Percentiles rank a stretch among this genome's conserved stretches.
Evolutionary conservation across 2,888 invertebrate species (phyloP).

Genomic region (Pseudoips prasinana): DNA sequence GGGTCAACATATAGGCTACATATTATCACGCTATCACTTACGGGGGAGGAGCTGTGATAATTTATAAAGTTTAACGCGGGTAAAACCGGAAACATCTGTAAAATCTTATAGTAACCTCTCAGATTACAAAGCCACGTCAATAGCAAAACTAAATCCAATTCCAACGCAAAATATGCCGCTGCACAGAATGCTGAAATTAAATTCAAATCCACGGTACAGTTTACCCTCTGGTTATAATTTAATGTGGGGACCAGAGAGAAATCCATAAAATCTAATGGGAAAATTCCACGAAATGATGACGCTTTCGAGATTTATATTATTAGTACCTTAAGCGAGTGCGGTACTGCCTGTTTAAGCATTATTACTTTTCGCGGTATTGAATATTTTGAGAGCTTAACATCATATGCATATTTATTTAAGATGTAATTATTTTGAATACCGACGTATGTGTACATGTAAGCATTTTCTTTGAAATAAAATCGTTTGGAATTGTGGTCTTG

Average conservation of each 20-base stretch:
- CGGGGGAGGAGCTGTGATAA: no score
- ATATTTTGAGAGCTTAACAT: constrained; percentile 19
- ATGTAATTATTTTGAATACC: no score
- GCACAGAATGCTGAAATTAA: constrained; percentile 52
- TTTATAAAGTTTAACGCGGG: no score
- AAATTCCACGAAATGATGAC: constrained; percentile 67
- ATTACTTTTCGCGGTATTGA: constrained; percentile 29
- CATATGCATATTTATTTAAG: constrained; percentile 9
- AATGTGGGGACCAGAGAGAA: constrained; percentile 70
- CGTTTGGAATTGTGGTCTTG: no score
- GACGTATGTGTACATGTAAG: no score
- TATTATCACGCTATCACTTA: no score
- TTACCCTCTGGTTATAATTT: constrained; percentile 70
- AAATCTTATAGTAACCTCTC: no score
- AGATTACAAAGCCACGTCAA: constrained; percentile 8
- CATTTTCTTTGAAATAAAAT: not conserved
- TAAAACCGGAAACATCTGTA: constrained; percentile 14
- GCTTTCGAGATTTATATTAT: constrained; percentile 72
- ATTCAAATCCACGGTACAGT: constrained; percentile 57
- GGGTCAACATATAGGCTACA: no score
- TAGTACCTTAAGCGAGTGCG: constrained; percentile 47
- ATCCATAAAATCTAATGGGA: constrained; percentile 76
- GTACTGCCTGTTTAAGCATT: constrained; percentile 43
- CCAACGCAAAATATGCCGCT: constrained; percentile 35
- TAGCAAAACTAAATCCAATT: constrained; percentile 33